Evolutionary conservation across 1,140 invertebrate genomes (phyloP).

Genomic region (Tetramorium parvispinum): DNA sequence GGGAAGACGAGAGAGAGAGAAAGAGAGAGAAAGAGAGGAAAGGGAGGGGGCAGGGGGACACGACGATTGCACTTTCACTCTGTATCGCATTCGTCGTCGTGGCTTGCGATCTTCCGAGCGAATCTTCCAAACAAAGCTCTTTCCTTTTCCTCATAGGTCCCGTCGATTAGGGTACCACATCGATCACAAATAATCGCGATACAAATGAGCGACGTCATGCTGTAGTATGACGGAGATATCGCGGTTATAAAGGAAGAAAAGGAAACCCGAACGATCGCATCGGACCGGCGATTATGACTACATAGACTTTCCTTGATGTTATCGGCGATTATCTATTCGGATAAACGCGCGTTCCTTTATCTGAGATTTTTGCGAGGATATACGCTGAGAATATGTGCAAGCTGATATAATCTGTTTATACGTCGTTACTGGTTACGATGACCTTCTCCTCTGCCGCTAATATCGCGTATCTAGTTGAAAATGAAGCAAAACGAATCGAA

Average conservation of each 20-base stretch:
- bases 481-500: neutral
- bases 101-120: conserved; percentile 32
- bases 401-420: conserved; percentile 27
- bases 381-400: neutral
- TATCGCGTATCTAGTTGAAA: conserved; percentile 11
- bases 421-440: neutral
- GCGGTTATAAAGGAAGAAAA: too few relatives aligned
- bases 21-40: conserved; percentile 2
- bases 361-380: conserved; percentile 23
- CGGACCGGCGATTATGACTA: conserved; percentile 28
- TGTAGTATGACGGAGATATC: neutral
- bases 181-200: conserved; percentile 22
- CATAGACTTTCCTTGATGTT: conserved; percentile 51
- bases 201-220: neutral
- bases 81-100: conserved; percentile 49
- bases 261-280: neutral
- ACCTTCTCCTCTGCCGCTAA: neutral
- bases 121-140: conserved; percentile 43
- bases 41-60: neutral
- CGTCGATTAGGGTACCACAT: conserved; percentile 9
- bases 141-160: conserved; percentile 56
- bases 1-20: neutral
- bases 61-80: conserved; percentile 68
- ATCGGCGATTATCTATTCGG: conserved; percentile 50
- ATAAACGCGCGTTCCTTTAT: conserved; percentile 6